Conservation (phyloP, 2,797 vertebrate species). For the Emydoidea blandingii region DNA sequence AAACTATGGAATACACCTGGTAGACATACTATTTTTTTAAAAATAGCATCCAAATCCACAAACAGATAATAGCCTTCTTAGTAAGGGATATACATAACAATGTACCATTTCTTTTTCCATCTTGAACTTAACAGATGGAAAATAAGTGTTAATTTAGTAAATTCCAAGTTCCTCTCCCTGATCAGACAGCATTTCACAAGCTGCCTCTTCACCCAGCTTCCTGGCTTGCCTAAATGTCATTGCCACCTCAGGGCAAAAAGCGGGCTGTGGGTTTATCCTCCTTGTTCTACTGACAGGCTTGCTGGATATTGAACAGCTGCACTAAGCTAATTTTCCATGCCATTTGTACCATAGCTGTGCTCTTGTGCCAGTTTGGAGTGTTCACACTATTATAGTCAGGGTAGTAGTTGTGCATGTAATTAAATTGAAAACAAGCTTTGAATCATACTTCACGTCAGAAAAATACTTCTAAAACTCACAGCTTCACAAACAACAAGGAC, state of each 20-base stretch:
- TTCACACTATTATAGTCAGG: not conserved
- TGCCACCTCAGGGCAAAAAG: not conserved
- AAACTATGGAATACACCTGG: not conserved
- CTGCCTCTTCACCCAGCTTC: not conserved
- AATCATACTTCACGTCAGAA: not conserved
- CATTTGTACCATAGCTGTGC: no score
- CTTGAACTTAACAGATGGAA: not conserved
- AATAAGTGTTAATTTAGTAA: not conserved
- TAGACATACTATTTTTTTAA: not conserved
- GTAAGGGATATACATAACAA: not conserved
- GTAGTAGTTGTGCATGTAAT: not conserved
- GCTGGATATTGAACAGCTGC: not conserved
- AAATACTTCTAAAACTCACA: not conserved
- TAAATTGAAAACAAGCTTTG: not conserved
- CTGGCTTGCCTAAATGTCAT: not conserved
- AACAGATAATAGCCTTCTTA: not conserved
- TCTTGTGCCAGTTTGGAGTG: not conserved
- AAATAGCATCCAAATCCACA: not conserved
- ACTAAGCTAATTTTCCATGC: not conserved
- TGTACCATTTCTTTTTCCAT: not conserved
- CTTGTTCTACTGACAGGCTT: not conserved
- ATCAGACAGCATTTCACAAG: not conserved
- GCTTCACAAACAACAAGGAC: not conserved
- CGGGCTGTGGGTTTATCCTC: not conserved
- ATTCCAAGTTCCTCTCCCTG: not conserved